Evolutionary conservation across 2,888 invertebrate genomes (phyloP).

Genomic region (Tipula confusa): DNA sequence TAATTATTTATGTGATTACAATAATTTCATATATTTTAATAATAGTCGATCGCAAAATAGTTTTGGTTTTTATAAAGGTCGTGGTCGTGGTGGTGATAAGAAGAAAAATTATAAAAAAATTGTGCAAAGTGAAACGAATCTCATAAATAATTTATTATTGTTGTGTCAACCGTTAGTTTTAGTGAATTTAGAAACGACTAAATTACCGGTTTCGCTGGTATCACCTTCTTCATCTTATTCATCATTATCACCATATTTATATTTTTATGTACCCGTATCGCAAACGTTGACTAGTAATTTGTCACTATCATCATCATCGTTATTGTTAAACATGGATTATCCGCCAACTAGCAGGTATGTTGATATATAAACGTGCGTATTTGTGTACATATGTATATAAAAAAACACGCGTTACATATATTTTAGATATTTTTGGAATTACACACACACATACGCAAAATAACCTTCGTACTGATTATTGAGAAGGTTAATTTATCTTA

Average conservation of each 20-base stretch:
- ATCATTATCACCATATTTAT: neutral
- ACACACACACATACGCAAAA: neutral
- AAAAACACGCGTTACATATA: neutral
- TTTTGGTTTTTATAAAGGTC: neutral
- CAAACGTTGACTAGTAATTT: neutral
- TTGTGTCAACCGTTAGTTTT: neutral
- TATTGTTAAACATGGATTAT: neutral
- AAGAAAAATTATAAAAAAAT: neutral
- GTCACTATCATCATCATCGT: neutral
- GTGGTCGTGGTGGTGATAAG: neutral
- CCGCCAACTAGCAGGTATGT: neutral
- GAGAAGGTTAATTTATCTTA: slow-evolving; percentile 8
- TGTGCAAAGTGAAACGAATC: slow-evolving; percentile 6
- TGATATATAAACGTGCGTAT: neutral
- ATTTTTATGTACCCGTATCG: neutral
- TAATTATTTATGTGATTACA: slow-evolving; percentile 12
- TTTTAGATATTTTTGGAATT: neutral
- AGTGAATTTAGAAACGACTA: neutral
- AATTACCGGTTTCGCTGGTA: neutral
- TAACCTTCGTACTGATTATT: slow-evolving; percentile 3
- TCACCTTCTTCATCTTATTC: neutral
- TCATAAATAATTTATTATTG: neutral
- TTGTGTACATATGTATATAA: neutral
- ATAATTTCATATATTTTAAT: neutral
- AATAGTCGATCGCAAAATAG: neutral